Evolutionary conservation across 2,797 vertebrate genomes (phyloP).

Genomic region (Hypotaenidia okinawae): DNA sequence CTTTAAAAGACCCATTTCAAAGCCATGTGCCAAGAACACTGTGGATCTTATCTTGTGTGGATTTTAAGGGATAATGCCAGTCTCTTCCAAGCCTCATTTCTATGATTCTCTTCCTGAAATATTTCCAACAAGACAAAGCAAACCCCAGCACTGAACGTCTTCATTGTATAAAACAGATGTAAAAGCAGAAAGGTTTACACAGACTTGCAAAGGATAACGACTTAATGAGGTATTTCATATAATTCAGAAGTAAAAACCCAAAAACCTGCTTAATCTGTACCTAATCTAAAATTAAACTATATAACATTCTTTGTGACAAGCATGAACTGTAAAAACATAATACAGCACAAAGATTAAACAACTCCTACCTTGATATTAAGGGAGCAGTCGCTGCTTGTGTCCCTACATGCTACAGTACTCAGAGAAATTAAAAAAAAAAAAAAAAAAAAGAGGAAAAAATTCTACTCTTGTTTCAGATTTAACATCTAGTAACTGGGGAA

Average conservation of each 20-base stretch:
- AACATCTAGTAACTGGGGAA: background rate
- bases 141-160: background rate
- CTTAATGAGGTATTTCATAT: background rate
- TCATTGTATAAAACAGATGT: background rate
- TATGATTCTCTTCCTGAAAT: background rate
- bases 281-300: background rate
- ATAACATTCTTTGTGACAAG: background rate
- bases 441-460: background rate
- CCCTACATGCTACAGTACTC: background rate
- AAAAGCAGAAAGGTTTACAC: background rate
- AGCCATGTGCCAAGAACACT: background rate
- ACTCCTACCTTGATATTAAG: background rate
- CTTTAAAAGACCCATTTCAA: background rate
- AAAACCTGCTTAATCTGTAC: background rate
- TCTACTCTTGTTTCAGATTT: background rate
- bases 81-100: background rate
- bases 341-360: background rate
- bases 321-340: background rate
- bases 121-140: background rate
- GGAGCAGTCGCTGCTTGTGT: background rate
- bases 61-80: background rate
- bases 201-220: background rate
- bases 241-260: background rate
- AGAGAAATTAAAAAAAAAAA: background rate
- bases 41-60: background rate